phyloP scores from a whole-genome alignment of 2,113 vertebrate genomes.

The Myiopsitta monachus region DNA sequence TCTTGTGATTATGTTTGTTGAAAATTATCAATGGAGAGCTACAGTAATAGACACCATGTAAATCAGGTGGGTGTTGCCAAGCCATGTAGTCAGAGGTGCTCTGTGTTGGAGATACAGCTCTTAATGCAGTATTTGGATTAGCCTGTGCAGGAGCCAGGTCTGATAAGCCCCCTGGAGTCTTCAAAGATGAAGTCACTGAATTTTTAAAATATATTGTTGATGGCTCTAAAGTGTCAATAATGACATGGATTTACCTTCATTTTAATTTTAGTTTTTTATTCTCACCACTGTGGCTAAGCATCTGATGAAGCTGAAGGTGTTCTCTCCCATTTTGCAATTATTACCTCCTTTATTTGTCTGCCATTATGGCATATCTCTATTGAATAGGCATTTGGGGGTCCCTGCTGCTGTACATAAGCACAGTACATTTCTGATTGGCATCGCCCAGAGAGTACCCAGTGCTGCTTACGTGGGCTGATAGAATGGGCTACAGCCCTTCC shows the following conservation, averaged over 20 bases:
- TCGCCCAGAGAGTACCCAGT: not conserved
- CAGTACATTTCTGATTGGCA: not conserved
- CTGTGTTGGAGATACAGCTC: not conserved
- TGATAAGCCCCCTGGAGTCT: constrained; percentile 9
- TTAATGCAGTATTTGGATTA: constrained; percentile 11
- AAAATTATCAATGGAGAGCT: not conserved
- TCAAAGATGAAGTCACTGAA: not conserved
- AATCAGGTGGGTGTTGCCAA: not conserved
- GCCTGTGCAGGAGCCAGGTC: not conserved
- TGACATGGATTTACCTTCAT: not conserved
- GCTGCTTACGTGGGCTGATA: not conserved
- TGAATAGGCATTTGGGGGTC: not conserved
- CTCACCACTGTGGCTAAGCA: not conserved
- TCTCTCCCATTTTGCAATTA: not conserved
- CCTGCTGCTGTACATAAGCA: constrained; percentile 7
- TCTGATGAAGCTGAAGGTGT: not conserved
- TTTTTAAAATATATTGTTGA: not conserved
- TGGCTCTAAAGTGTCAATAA: not conserved
- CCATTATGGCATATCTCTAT: not conserved
- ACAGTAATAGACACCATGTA: not conserved
- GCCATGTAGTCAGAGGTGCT: not conserved
- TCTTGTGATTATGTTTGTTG: not conserved
- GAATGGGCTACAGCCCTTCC: not conserved
- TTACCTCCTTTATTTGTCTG: constrained; percentile 9
- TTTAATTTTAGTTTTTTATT: not conserved